A percentile compares a stretch with the other conserved stretches of the same genome.
These are phyloP conservation scores for Platypus cylindrus DNA, from an alignment of 2,888 invertebrate genomes.

Conservation along the genomic window DNA sequence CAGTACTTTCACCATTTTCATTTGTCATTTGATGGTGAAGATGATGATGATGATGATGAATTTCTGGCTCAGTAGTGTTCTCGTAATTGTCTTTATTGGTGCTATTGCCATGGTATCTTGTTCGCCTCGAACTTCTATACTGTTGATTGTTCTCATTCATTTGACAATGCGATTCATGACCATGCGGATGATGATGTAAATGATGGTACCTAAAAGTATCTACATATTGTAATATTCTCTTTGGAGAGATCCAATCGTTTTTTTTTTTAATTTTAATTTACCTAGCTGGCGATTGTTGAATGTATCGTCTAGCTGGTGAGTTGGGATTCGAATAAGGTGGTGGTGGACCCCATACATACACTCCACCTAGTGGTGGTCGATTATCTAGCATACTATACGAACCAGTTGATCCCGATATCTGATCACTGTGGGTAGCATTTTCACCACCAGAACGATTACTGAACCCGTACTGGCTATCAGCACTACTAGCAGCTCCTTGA, in stretches of 20 bases:
- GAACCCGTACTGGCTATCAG: conserved; percentile 75
- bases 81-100: conserved; percentile 41
- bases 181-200: conserved; percentile 32
- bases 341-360: conserved; percentile 73
- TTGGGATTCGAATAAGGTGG: conserved; percentile 80
- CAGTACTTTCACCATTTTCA: conserved; percentile 37
- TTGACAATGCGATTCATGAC: conserved; percentile 35
- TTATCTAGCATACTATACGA: conserved; percentile 47
- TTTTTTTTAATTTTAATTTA: conserved; percentile 16
- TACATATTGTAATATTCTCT: not conserved
- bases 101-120: conserved; percentile 24
- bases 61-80: conserved; percentile 38
- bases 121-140: conserved; percentile 26
- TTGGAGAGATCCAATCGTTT: not conserved
- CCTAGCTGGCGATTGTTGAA: conserved; percentile 33
- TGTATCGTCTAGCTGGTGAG: conserved; percentile 46
- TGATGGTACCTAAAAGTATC: conserved; percentile 27
- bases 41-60: no score
- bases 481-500: conserved; percentile 55
- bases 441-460: conserved; percentile 38
- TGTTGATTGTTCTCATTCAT: conserved; percentile 32
- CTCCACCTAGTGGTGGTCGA: conserved; percentile 35
- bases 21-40: no score
- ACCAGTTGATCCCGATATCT: conserved; percentile 32
- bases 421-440: conserved; percentile 25